Percentiles rank a stretch among this genome's conserved stretches.
Evolutionary conservation across 1,140 invertebrate genomes (phyloP).

Genomic region (Phortica variegata): DNA sequence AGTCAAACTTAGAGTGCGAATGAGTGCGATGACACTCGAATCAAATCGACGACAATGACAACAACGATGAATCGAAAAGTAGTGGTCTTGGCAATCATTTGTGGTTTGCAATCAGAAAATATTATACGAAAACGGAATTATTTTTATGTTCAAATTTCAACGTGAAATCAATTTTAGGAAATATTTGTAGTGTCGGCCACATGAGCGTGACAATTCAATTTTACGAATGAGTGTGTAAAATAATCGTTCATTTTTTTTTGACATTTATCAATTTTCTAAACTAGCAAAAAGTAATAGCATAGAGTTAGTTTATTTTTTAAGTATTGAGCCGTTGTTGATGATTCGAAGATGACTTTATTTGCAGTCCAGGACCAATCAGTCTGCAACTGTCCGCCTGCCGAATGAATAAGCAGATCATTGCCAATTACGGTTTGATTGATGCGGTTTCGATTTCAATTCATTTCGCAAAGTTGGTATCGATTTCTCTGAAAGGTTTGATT

Average conservation of each 20-base stretch:
- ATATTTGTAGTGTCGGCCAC: slow-evolving; percentile 1
- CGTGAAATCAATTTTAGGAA: slow-evolving; percentile 33
- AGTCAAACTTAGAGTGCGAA: slow-evolving; percentile 31
- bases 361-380: too few species aligned
- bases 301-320: slow-evolving; percentile 9
- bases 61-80: too few species aligned
- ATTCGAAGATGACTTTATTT: background rate
- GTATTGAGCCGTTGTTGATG: slow-evolving; percentile 2
- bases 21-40: slow-evolving; percentile 36
- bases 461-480: slow-evolving; percentile 29
- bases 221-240: background rate
- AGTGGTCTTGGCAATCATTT: slow-evolving; percentile 22
- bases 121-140: background rate
- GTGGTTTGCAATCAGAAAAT: slow-evolving; percentile 9
- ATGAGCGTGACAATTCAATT: too few species aligned
- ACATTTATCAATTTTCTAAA: slow-evolving; percentile 33
- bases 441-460: slow-evolving; percentile 17
- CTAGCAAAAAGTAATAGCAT: too few species aligned
- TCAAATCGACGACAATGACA: slow-evolving; percentile 23
- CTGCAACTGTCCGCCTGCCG: background rate
- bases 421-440: slow-evolving; percentile 49
- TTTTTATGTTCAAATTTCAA: slow-evolving; percentile 5
- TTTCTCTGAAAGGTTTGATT: slow-evolving; percentile 41
- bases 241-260: slow-evolving; percentile 37
- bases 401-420: slow-evolving; percentile 6